Percentiles rank a stretch among this genome's conserved stretches.
phyloP scores from a whole-genome alignment of 1,140 invertebrate genomes.

The Cydia strobilella region DNA sequence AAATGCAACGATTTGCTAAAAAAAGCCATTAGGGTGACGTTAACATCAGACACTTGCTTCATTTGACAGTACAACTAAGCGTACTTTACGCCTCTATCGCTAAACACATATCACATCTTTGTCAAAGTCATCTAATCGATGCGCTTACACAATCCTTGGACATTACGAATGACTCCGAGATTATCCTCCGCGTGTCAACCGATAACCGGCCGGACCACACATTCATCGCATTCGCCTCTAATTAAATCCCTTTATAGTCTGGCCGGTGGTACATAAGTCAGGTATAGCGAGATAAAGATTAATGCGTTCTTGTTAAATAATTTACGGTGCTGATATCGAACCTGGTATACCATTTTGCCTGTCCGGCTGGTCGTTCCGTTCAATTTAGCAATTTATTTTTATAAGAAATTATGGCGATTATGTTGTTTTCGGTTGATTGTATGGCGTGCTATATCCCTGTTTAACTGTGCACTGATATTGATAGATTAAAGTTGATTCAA shows the following conservation, averaged over 20 bases:
- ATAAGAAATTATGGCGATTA: conserved; percentile 19
- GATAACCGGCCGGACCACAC: conserved; percentile 67
- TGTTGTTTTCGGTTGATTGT: conserved; percentile 1
- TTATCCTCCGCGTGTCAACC: conserved; percentile 61
- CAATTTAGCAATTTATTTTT: conserved; percentile 39
- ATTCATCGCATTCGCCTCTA: conserved; percentile 62
- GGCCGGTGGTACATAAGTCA: conserved; percentile 54
- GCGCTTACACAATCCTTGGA: conserved; percentile 44
- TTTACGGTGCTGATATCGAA: conserved; percentile 61
- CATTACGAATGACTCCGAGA: conserved; percentile 60
- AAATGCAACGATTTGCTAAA: neutral
- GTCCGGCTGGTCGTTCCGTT: conserved; percentile 36
- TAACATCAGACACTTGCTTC: conserved; percentile 19
- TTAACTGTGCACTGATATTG: neutral
- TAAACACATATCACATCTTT: conserved; percentile 39
- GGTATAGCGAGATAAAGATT: conserved; percentile 67
- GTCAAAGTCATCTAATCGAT: conserved; percentile 45
- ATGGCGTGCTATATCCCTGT: neutral
- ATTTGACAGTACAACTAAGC: conserved; percentile 11
- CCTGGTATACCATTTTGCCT: conserved; percentile 47
- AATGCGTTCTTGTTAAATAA: conserved; percentile 69
- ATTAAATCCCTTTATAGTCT: conserved; percentile 68
- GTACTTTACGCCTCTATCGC: conserved; percentile 18
- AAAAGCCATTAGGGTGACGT: neutral
- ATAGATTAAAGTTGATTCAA: too few relatives aligned